Percentiles rank a stretch among this genome's conserved stretches.
Conservation (phyloP, 2,113 vertebrate species). For the Rhadina sibilatrix region DNA sequence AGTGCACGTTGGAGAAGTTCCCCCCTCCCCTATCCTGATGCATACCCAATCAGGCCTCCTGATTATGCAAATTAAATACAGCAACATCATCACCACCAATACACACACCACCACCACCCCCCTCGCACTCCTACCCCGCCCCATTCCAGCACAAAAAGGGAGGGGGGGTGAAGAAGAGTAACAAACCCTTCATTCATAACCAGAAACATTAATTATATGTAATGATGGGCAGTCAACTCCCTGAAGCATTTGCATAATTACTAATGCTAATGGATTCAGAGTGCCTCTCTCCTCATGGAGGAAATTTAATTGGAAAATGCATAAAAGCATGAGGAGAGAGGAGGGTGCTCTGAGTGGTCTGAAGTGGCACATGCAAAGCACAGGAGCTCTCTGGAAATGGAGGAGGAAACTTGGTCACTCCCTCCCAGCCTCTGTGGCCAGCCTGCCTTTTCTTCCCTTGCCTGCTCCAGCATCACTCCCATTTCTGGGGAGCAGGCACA, state of each 20-base stretch:
- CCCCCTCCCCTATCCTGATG: background rate
- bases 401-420: background rate
- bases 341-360: slow-evolving; percentile 1
- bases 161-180: background rate
- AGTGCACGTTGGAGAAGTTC: background rate
- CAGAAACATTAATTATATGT: slow-evolving; percentile 67
- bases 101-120: background rate
- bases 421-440: fast-evolving
- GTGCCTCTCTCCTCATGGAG: slow-evolving; percentile 29
- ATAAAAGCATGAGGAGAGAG: slow-evolving; percentile 42
- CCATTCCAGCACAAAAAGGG: background rate
- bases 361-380: background rate
- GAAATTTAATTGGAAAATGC: slow-evolving; percentile 67
- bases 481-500: background rate
- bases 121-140: background rate
- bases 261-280: slow-evolving; percentile 62
- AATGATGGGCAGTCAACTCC: slow-evolving; percentile 68
- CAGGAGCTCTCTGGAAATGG: background rate
- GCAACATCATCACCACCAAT: background rate
- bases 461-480: background rate
- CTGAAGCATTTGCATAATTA: slow-evolving; percentile 67
- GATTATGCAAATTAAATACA: slow-evolving; percentile 57
- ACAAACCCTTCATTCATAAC: slow-evolving; percentile 54
- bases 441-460: background rate
- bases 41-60: slow-evolving; percentile 26